These are phyloP conservation scores for Dromius quadrimaculatus DNA, from an alignment of 2,888 invertebrate genomes.

Conservation along the genomic window DNA sequence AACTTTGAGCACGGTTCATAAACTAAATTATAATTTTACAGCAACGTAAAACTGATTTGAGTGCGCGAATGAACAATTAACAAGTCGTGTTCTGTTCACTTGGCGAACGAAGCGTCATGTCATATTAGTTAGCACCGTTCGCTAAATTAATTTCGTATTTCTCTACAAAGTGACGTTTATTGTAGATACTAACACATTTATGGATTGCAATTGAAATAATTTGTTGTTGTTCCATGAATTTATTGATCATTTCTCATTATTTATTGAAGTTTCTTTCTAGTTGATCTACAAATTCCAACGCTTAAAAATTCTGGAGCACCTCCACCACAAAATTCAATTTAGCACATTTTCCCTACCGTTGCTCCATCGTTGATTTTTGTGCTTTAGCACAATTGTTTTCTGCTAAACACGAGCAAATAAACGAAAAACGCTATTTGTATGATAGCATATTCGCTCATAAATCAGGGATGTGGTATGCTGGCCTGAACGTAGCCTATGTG, in stretches of 20 bases:
- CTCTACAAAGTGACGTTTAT: not conserved
- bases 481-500: no score
- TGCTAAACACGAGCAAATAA: conserved; percentile 42
- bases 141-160: conserved; percentile 36
- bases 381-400: conserved; percentile 19
- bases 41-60: conserved; percentile 33
- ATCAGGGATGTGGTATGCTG: conserved; percentile 23
- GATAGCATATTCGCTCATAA: conserved; percentile 47
- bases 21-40: conserved; percentile 39
- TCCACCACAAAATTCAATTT: conserved; percentile 20
- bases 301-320: conserved; percentile 5
- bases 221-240: no score
- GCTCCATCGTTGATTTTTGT: not conserved
- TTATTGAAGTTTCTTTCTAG: no score
- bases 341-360: not conserved
- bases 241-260: no score
- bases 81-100: conserved; percentile 35
- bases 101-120: conserved; percentile 11
- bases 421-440: conserved; percentile 45
- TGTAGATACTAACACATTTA: no score
- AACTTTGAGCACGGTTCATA: conserved; percentile 22
- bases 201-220: no score
- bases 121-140: conserved; percentile 17
- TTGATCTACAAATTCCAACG: no score
- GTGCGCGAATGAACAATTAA: conserved; percentile 36